Evolutionary conservation across 2,888 invertebrate species (phyloP).

Genomic region (Drosophila bunnanda): DNA sequence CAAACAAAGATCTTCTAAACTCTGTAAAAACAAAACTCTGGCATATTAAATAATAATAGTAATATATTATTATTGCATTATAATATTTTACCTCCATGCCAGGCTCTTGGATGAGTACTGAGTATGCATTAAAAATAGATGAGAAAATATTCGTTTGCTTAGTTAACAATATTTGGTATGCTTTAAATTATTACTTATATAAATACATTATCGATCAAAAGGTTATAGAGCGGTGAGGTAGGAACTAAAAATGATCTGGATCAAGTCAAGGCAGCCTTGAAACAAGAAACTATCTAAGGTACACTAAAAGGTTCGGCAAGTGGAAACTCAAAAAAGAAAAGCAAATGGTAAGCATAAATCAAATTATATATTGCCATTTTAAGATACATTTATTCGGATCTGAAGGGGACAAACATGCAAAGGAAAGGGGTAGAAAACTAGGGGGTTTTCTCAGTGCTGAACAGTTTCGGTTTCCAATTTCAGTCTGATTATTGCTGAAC

Average conservation of each 20-base stretch:
- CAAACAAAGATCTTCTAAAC: no score
- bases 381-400: conserved; percentile 3
- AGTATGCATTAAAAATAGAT: conserved; percentile 71
- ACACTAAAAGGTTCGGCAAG: conserved; percentile 24
- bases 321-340: not conserved
- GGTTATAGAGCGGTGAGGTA: conserved; percentile 50
- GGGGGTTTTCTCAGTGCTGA: not conserved
- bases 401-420: conserved; percentile 32
- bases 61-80: not conserved
- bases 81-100: conserved; percentile 81
- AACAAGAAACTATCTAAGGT: conserved; percentile 41
- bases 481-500: conserved; percentile 6
- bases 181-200: conserved; percentile 7
- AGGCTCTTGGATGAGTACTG: conserved; percentile 84
- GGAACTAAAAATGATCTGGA: conserved; percentile 42
- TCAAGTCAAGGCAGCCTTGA: conserved; percentile 48
- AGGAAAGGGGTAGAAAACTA: conserved; percentile 29
- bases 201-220: conserved; percentile 32
- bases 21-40: no score
- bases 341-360: conserved; percentile 13
- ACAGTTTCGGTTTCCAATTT: conserved; percentile 4
- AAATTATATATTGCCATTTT: not conserved
- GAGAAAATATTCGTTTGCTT: conserved; percentile 58
- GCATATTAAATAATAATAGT: no score
- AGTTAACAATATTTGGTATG: conserved; percentile 25